A percentile compares a stretch with the other conserved stretches of the same genome.
phyloP scores from a whole-genome alignment of 2,113 vertebrate species.

The Gallinago paraguaiae region DNA sequence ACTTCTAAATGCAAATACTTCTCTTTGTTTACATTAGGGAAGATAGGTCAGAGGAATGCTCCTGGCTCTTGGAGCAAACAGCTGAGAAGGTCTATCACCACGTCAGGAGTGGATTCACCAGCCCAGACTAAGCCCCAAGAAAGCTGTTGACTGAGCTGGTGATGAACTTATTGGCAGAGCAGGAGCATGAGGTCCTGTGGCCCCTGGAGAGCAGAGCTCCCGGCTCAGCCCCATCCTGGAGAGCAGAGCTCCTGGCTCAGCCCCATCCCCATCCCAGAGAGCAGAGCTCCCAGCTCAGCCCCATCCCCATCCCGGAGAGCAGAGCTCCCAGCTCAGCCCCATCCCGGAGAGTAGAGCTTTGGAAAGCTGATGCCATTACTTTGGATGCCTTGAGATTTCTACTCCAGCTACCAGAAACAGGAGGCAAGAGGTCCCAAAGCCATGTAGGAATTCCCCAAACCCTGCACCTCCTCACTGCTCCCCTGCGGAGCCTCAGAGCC shows the following conservation, averaged over 20 bases:
- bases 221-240: too few species aligned
- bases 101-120: not conserved
- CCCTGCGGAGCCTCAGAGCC: not conserved
- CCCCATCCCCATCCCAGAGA: not conserved
- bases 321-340: not conserved
- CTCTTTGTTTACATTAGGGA: not conserved
- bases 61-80: not conserved
- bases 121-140: not conserved
- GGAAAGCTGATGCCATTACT: rapidly evolving
- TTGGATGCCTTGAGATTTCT: not conserved
- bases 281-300: rapidly evolving
- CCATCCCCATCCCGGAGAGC: too few species aligned
- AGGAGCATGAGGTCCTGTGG: too few species aligned
- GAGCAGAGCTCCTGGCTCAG: too few species aligned
- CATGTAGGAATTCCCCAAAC: not conserved
- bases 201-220: too few species aligned
- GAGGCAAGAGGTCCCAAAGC: not conserved
- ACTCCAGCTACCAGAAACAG: not conserved
- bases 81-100: not conserved
- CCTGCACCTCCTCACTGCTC: not conserved
- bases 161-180: too few species aligned
- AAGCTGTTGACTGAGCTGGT: not conserved
- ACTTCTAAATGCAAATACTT: not conserved
- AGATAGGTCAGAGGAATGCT: not conserved
- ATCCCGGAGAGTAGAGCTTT: not conserved